Conservation (phyloP, 2,797 vertebrate genomes). For the Muraenolepis orangiensis region DNA sequence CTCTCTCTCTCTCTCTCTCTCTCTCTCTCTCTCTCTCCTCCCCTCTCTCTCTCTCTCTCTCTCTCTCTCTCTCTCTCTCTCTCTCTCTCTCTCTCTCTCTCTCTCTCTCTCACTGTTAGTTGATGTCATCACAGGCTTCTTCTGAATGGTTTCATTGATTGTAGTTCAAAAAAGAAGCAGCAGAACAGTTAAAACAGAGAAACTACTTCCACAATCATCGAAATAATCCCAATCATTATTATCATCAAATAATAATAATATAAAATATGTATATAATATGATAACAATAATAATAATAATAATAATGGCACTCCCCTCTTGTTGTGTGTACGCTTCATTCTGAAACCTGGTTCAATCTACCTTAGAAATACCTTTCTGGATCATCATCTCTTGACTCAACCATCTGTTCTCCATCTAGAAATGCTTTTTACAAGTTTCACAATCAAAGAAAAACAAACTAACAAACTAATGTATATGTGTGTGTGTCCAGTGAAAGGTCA, state of each 20-base stretch:
- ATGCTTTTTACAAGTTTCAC: too few species aligned
- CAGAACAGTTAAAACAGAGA: too few species aligned
- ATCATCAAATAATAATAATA: too few species aligned
- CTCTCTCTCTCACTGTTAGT: neutral
- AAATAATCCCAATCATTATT: too few species aligned
- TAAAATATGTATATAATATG: too few species aligned
- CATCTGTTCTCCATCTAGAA: neutral
- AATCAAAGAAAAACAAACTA: too few species aligned
- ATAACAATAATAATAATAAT: too few species aligned
- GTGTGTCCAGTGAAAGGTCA: too few species aligned
- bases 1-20: neutral
- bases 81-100: neutral
- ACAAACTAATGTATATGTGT: too few species aligned
- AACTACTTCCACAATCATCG: neutral
- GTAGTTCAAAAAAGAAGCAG: neutral
- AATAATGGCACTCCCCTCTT: neutral
- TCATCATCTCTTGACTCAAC: neutral
- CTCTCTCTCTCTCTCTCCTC: neutral
- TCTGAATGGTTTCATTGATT: neutral
- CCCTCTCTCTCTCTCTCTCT: conserved; percentile 1
- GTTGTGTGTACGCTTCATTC: neutral
- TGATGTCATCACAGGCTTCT: neutral
- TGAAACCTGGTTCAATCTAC: neutral
- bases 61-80: conserved; percentile 1
- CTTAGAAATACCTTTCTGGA: neutral